Evolutionary conservation across 1,140 invertebrate genomes (phyloP), one percentile per base, ranked within the genome.

Genomic region (Fopius arisanus): DNA sequence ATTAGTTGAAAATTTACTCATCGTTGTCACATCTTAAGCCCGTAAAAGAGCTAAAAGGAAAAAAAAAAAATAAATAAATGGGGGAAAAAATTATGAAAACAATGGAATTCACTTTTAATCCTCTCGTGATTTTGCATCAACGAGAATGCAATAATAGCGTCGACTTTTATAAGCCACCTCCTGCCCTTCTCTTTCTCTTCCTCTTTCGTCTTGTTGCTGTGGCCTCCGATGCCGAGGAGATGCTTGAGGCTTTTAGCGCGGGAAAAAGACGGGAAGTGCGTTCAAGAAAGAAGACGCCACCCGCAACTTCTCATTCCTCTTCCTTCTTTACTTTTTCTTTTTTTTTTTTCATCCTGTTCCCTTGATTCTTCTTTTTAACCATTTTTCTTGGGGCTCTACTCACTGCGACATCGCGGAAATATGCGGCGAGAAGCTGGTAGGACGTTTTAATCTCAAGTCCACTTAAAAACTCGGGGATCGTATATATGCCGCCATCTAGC

Each of bases 401-500:
- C 48, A 14, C 59, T 68, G 67, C 72, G 75, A 75, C 74, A 70
- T 73, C 69, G 69, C 72, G 70, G 59, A 78, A 81, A 76, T 76
- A 78, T 75, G 76, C 78, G 73, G 62, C 62, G 76, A 76, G 72
- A 73, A 73, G 69, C 51, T 68, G 63, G 76, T 63, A 73, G 67
- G 71, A 77, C 70, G 68, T 71, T 75, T 75, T 77, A 77, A 77
- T 77, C 76, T 77, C 65, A 66, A 72, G 71, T 67, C 70, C 74
- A 77, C 73, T 75, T 77, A 73, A 72, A 77, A 77, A 77, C 70
- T 77, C 74, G 31, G 73, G 54, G 68, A 74, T 76, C 72, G 67
- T 48, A 21, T 59, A 40, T 37, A 43, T 16, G 63, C 16, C 67
- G 43, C 43, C 43, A 51, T 51, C 43, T 51, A 51, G 14, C 43